Base-by-base conservation (phyloP, 2,888 invertebrate species). In the Azorinus chamasolen region DNA sequence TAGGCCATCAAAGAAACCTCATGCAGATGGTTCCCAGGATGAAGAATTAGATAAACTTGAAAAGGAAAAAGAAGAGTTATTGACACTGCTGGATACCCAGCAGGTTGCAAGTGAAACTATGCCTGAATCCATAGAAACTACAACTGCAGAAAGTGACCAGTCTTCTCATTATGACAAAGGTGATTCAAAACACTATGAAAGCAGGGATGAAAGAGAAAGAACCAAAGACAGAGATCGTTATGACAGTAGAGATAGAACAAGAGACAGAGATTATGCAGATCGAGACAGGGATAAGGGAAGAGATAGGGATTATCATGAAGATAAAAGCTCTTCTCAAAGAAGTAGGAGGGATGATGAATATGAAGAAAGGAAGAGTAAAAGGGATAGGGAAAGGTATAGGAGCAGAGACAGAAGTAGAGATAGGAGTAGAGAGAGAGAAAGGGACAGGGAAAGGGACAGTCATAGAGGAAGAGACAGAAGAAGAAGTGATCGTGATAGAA, bases 381-480 rank as follows among this genome's bases (percentile, higher is more conserved):
- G 63, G 57, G 72, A 66, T 32, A 53, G 59, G 1, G 78, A 75
- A 16, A 65, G 78, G 22, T 24, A 68, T 16, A 41, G 70, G 32
- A 41, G 45, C n/a, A 66, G 68, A 25, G 58, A 59, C 12, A 64
- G 69, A 48, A 59, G 55, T 24, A 54, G 73, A 24, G 63, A 74
- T 18, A 61, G 83, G 58, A 77, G 79, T 63, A 55, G 51, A 27
- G 76, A 79, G 22, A 69, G 69, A n/a, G 32, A 37, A 16, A 50
- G 59, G 41, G 59, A 63, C 20, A 61, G 64, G 27, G 20, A 54
- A 12, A 79, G 79, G 32, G 68, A 72, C 22, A 41, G 57, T n/a
- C 53, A 43, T 25, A 65, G 61, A 16, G 59, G 72, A 18, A 68
- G 71, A 37, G 48, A 62, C 16, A 53, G 59, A 8, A 61, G 70